Percentiles rank a stretch among this genome's conserved stretches.
Conservation (phyloP, 1,140 invertebrate genomes). For the Heliothis virescens region DNA sequence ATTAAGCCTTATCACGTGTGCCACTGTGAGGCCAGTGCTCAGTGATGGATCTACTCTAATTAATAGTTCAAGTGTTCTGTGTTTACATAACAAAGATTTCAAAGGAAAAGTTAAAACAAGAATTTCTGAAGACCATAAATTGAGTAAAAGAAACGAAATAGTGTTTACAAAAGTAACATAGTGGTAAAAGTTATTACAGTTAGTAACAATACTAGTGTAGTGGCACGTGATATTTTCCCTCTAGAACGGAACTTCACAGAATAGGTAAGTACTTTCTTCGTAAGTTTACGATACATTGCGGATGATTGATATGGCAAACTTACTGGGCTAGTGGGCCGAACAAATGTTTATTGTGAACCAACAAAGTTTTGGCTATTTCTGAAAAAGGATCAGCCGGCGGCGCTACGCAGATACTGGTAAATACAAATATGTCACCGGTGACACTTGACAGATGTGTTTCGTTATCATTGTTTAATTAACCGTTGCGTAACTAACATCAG, state of each 20-base stretch:
- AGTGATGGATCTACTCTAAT: conserved; percentile 31
- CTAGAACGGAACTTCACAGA: conserved; percentile 43
- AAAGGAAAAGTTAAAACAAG: conserved; percentile 22
- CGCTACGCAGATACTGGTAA: neutral
- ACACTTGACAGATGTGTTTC: conserved; percentile 25
- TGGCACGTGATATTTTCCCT: conserved; percentile 40
- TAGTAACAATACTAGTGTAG: conserved; percentile 49
- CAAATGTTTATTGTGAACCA: conserved; percentile 44
- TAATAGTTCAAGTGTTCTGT: conserved; percentile 37
- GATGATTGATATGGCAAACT: conserved; percentile 40
- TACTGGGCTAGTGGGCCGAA: conserved; percentile 20
- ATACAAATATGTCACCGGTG: conserved; percentile 30
- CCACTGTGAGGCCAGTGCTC: conserved; percentile 25
- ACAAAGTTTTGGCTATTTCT: conserved; percentile 40
- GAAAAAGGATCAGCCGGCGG: conserved; percentile 26
- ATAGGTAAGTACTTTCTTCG: conserved; percentile 39
- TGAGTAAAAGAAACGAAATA: conserved; percentile 51
- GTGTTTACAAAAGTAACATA: conserved; percentile 34
- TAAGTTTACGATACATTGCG: conserved; percentile 45
- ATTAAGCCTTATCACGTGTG: conserved; percentile 41
- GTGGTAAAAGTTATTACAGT: conserved; percentile 41
- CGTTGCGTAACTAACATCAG: conserved; percentile 51
- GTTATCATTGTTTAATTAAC: conserved; percentile 43
- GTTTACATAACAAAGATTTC: conserved; percentile 46
- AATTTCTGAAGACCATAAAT: conserved; percentile 20